Base-by-base conservation (phyloP, 2,797 vertebrate species). In the Delichon dasypus region DNA sequence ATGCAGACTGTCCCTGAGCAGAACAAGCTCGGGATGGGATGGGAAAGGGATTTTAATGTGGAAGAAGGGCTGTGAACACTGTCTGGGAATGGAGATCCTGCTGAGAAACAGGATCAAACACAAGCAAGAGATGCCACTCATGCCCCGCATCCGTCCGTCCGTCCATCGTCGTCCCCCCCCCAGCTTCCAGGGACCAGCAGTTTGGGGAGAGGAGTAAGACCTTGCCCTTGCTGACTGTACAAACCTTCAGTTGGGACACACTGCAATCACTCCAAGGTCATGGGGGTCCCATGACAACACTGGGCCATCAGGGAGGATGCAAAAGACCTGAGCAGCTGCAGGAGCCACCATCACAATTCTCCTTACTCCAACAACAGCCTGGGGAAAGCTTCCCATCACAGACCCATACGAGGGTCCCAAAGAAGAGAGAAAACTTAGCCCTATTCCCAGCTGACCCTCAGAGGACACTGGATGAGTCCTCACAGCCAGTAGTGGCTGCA, bases 1-100 rank as follows among this genome's bases (percentile, higher is more conserved):
- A 91, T 62, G 87, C 65, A 92, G 91, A 91, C 86, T 94, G 92
- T 93, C 90, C 88, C 85, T 84, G 62, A 77, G 87, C 87, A 95
- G 61, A 95, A 87, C 14, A 16, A 96, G 83, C 51, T 81, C 2
- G 1, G 62, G 76, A 96, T 94, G 90, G 85, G 75, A 96, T 77
- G 84, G 86, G 95, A 97, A 83, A 96, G 61, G 32, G 72, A 61
- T 79, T 93, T 96, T 85, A 50, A 84, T 11, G 36, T n/a, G 34
- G 18, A 89, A 53, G 14, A 88, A 89, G n/a, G 17, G 8, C 27
- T 67, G 65, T 12, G 34, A 65, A 85, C 30, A 19, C 16, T 30
- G 51, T 38, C 58, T 81, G 18, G 1, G n/a, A 50, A 34, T n/a
- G 34, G 8, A 16, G 32, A 67, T 64, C 38, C 64, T 38, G 10